A percentile compares a stretch with the other conserved stretches of the same genome.
Evolutionary conservation across 2,797 vertebrate genomes (phyloP).

Genomic region (Todus mexicanus): DNA sequence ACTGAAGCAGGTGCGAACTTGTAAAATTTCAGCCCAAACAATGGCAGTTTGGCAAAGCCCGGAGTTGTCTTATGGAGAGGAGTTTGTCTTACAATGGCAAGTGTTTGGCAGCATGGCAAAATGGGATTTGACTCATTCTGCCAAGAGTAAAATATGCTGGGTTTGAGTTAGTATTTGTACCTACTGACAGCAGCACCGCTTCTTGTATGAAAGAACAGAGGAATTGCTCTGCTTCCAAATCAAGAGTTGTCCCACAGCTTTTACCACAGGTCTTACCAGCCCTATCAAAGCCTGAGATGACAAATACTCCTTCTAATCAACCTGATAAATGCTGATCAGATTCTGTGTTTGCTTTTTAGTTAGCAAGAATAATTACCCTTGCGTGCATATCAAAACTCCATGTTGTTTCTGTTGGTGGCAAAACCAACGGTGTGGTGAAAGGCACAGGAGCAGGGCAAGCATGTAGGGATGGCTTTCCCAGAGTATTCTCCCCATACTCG

Average conservation of each 20-base stretch:
- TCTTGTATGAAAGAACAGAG: neutral
- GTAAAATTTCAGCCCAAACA: conserved; percentile 11
- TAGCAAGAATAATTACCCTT: neutral
- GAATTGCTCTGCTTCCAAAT: neutral
- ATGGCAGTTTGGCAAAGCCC: neutral
- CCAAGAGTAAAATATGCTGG: neutral
- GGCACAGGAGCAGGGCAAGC: neutral
- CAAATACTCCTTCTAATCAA: neutral
- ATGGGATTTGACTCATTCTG: conserved; percentile 4
- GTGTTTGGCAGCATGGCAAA: neutral
- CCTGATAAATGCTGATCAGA: neutral
- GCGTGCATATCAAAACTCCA: neutral
- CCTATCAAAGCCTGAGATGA: neutral
- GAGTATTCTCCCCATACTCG: neutral
- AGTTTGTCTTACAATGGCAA: conserved; percentile 8
- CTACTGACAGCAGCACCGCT: neutral
- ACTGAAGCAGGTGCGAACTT: neutral
- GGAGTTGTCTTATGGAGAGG: neutral
- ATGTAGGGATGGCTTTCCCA: neutral
- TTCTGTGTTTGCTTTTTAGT: neutral
- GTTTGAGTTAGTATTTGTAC: neutral
- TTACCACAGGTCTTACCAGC: neutral
- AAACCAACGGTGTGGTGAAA: neutral
- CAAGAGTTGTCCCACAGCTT: neutral
- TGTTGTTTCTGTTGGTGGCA: neutral